Base-by-base conservation (phyloP, 2,888 invertebrate genomes). In the Stramonita haemastoma region DNA sequence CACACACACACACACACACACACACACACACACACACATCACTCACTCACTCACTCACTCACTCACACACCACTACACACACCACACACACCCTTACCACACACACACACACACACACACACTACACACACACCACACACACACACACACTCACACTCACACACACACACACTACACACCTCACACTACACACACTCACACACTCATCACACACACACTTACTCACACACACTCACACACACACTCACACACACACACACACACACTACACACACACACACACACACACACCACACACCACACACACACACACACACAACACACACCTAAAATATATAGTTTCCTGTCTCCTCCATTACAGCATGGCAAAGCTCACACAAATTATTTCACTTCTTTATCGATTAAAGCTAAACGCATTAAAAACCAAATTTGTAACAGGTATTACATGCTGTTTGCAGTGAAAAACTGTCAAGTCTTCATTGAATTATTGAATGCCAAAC, bases 211-310 rank as follows among this genome's bases (percentile, higher is more conserved):
- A 34, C 34, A 73, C 73, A n/a, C 22, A 73, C 73, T 26, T n/a
- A 73, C n/a, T 26, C 73, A 73, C 73, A 73, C 73, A 73, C 73
- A 73, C 73, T 26, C 73, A 46, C 22, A 79, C 70, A 60, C 87
- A 32, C 13, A 36, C 19, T 79, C 34, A 22, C 5, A n/a, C 8
- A 73, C n/a, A 73, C 11, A 73, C 1, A n/a, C 11, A 13, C 60
- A 60, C 1, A 2, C n/a, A n/a, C n/a, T n/a, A n/a, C 73, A 73
- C 73, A 79, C 17, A 34, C 79, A 15, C 34, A 34, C 17, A 6
- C 79, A 34, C 34, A 11, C 32, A 79, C 17, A 34, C 32, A 17
- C n/a, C 32, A 79, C 79, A 34, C 79, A 79, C 34, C 34, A 34
- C 32, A 34, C 22, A 79, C 34, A 34, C 34, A 73, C 73, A n/a